A percentile compares a stretch with the other conserved stretches of the same genome.
phyloP scores from a whole-genome alignment of 2,113 vertebrate genomes.

The Nannospalax galili region DNA sequence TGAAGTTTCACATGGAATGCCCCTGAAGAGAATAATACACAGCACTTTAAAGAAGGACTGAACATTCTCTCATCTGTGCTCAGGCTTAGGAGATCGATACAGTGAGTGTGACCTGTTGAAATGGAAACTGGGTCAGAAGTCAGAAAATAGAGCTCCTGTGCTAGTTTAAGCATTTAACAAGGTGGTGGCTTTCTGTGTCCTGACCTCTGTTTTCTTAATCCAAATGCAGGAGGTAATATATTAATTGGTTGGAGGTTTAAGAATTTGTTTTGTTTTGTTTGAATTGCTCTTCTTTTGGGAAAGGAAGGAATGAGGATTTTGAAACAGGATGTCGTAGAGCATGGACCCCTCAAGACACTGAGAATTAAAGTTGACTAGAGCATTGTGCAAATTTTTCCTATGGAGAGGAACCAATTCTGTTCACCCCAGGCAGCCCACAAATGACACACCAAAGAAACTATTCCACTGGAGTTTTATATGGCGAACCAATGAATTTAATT shows the following conservation, averaged over 20 bases:
- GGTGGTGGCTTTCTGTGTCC: too few species aligned
- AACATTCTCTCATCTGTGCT: neutral
- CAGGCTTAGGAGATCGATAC: neutral
- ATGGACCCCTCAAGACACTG: neutral
- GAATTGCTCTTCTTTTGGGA: too few species aligned
- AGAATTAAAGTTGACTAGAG: neutral
- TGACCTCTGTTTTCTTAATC: neutral
- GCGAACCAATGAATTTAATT: neutral
- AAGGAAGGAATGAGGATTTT: neutral
- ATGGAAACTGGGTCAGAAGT: rapidly evolving
- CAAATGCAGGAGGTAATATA: neutral
- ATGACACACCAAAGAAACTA: neutral
- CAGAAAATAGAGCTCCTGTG: neutral
- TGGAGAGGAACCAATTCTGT: neutral
- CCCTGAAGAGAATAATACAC: neutral
- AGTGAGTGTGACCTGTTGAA: neutral
- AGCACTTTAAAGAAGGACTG: neutral
- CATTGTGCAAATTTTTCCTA: neutral
- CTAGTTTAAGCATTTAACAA: neutral
- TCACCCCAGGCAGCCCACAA: neutral
- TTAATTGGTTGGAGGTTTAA: neutral
- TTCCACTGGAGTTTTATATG: neutral
- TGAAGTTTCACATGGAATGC: neutral
- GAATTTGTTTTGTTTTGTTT: neutral
- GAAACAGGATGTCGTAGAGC: neutral